Conservation (phyloP, 2,113 vertebrate genomes). For the Neomonachus schauinslandi region DNA sequence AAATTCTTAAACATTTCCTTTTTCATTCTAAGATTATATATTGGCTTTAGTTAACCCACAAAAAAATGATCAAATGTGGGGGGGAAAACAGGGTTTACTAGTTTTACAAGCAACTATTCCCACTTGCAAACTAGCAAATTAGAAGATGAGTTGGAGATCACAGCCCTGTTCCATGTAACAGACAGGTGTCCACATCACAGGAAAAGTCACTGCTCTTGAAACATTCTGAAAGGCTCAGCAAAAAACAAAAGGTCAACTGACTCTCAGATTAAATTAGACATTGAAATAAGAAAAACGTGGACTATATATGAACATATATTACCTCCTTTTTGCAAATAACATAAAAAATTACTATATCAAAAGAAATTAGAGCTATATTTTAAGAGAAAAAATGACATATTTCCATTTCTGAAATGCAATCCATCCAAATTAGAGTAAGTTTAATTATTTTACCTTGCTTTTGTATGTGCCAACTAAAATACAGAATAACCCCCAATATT, state of each 20-base stretch:
- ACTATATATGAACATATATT: neutral
- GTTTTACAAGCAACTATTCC: neutral
- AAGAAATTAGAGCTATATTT: neutral
- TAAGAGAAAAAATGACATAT: neutral
- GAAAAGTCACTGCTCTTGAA: constrained; percentile 15
- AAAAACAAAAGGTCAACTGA: constrained; percentile 15
- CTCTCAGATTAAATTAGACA: constrained; percentile 9
- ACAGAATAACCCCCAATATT: neutral
- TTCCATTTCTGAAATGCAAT: constrained; percentile 31
- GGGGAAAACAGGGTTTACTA: neutral
- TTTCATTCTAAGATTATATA: constrained; percentile 26
- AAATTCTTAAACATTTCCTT: constrained; percentile 24
- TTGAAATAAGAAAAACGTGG: neutral
- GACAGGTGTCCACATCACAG: neutral
- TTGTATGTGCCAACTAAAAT: constrained; percentile 29
- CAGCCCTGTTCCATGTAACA: neutral
- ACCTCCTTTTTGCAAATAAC: neutral
- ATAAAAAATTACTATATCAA: neutral
- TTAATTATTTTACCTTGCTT: neutral
- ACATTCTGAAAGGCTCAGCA: neutral
- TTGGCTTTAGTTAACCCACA: neutral
- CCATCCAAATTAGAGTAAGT: neutral
- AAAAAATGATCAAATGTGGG: neutral
- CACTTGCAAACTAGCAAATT: neutral
- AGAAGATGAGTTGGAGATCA: neutral